Base-by-base conservation (phyloP, 2,797 vertebrate species). In the Molossus molossus region DNA sequence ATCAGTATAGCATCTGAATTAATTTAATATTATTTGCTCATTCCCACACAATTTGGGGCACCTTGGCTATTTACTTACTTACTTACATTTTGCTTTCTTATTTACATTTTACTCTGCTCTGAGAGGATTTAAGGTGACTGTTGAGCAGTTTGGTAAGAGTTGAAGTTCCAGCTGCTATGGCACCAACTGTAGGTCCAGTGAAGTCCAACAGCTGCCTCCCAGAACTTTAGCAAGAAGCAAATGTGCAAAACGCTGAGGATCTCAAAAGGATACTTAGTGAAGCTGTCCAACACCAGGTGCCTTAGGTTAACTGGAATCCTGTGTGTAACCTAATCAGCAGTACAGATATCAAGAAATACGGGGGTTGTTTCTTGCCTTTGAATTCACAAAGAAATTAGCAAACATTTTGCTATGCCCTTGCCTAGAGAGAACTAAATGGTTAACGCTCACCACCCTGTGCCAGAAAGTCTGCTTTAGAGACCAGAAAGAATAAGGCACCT, bases 401-500 rank as follows among this genome's bases (percentile, higher is more conserved):
- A 86, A 37, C 33, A 64, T 81, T 88, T 88, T 75, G 60, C 81
- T 81, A 3, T 33, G 48, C 48, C 58, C 27, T 96, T 88, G 37
- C 79, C 50, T 67, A 72, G 58, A 58, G 64, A 90, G 79, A 95
- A 29, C 37, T 37, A 90, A 94, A 92, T 10, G 4, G 89, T 79
- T 94, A 93, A 85, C 13, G 27, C 17, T 87, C 37, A 17, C 50
- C 17, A 14, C 79, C 18, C 37, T 33, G 23, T 37, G 45, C 81
- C 84, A 94, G 70, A 83, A 87, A 79, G 48, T 86, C 87, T 82
- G 53, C 57, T 89, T 95, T 91, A 77, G 72, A 55, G 33, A 83
- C n/a, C 9, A 15, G 69, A 88, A 95, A 83, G 79, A 96, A 88
- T 81, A 83, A 95, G 91, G 48, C 73, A 92, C 84, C 93, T 94